Evolutionary conservation across 1,140 invertebrate species (phyloP), one percentile per base, ranked within the genome.

Genomic region (Pseudobourletiella spinata): DNA sequence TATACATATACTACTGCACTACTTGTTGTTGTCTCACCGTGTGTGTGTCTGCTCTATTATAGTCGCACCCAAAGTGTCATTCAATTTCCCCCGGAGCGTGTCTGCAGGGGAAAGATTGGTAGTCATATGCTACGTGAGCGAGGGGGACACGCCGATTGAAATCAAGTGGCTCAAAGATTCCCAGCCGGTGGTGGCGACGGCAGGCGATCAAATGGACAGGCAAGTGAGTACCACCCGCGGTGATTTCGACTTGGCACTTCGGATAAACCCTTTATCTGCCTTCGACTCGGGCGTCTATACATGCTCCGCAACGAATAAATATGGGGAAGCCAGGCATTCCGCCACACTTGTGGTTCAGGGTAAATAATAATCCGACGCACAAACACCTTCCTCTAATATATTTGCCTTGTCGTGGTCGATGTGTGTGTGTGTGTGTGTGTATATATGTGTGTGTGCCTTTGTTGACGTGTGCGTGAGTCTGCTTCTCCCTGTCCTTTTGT

Each of bases 151-250:
- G 46, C 85, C 85, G 25, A 74, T 87, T 44, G 78, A 76, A 66
- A 80, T 86, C 58, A 73, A 74, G 44, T 87, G 85, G 85, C 79
- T 84, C 70, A 82, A 85, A 74, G 82, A 83, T 51, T 75, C 74
- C 42, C 72, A 64, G 44, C 74, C 69, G 20, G 42, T 56, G 16
- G 73, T 75, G 59, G 72, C 73, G 55, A 66, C 35, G 61, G 68
- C 48, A 18, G 44, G 63, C 26, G 61, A 52, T 6, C 16, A 8
- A 4, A 6, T 55, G 2, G 6, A 18, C 16, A 32, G 4, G 26
- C 6, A 35, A 29, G 29, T 55, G 2, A 55, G 28, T 8, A 35
- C 22, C 29, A 55, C 52, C 6, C 11, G 52, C 26, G 59, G 62
- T n/a, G 65, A 67, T 26, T 66, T 64, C 32, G 58, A 48, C n/a